These are phyloP conservation scores for crab-eating macaque (Macaca fascicularis) DNA, from an alignment of 2,113 vertebrate species.

Conservation along the genomic window T2T-MFA8v1.1 NC_088377.1:196059501-196060000, in stretches of 20 bases:
- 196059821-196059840: accelerated
- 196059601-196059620: neutral
- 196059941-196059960: accelerated
- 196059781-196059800: neutral
- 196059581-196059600: neutral
- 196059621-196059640: accelerated
- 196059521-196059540: accelerated
- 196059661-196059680: neutral
- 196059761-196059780: accelerated
- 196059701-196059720: neutral
- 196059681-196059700: accelerated
- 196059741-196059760: accelerated
- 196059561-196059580: neutral
- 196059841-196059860: accelerated
- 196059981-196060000: neutral
- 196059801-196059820: accelerated
- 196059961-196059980: accelerated
- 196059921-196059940: accelerated
- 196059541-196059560: accelerated
- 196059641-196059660: accelerated
- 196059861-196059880: accelerated
- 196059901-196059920: accelerated
- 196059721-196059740: neutral
- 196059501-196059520: neutral
- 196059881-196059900: neutral